phyloP scores from a whole-genome alignment of 1,140 invertebrate genomes.

The Brachionus sp. region DNA sequence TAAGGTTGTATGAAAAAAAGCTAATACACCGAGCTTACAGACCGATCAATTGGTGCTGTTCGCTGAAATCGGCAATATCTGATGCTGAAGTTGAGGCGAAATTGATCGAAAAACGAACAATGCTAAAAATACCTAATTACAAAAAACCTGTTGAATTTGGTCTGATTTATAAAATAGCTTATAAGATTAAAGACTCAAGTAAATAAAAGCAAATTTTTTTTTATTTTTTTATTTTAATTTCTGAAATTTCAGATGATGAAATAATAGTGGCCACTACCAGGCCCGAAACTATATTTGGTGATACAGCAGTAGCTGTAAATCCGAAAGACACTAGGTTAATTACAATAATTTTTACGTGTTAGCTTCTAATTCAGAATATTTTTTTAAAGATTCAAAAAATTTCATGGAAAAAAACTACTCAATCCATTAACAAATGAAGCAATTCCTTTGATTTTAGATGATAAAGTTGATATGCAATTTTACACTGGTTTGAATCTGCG shows the following conservation, averaged over 20 bases:
- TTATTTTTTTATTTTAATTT: neutral
- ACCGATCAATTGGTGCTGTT: conserved; percentile 54
- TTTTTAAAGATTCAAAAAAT: neutral
- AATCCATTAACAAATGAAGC: conserved; percentile 34
- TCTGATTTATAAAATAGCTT: conserved; percentile 47
- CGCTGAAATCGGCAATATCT: conserved; percentile 51
- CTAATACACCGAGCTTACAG: conserved; percentile 51
- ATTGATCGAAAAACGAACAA: conserved; percentile 80
- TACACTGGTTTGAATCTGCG: neutral
- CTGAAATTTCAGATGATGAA: conserved; percentile 38
- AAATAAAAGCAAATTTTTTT: too few species aligned
- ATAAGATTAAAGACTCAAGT: conserved; percentile 47
- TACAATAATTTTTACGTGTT: neutral
- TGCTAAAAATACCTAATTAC: conserved; percentile 86
- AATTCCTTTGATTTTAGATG: conserved; percentile 43
- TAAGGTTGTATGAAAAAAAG: conserved; percentile 48
- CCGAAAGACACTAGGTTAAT: conserved; percentile 46
- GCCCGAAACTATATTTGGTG: conserved; percentile 48
- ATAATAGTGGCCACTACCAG: conserved; percentile 48
- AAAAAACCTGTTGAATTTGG: conserved; percentile 86
- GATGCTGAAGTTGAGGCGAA: conserved; percentile 66
- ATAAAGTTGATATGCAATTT: conserved; percentile 40
- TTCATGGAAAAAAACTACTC: conserved; percentile 9
- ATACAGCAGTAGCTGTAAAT: conserved; percentile 48
- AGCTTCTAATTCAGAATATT: neutral